Evolutionary conservation across 2,113 vertebrate species (phyloP).

Genomic region (Cheilinus undulatus): DNA sequence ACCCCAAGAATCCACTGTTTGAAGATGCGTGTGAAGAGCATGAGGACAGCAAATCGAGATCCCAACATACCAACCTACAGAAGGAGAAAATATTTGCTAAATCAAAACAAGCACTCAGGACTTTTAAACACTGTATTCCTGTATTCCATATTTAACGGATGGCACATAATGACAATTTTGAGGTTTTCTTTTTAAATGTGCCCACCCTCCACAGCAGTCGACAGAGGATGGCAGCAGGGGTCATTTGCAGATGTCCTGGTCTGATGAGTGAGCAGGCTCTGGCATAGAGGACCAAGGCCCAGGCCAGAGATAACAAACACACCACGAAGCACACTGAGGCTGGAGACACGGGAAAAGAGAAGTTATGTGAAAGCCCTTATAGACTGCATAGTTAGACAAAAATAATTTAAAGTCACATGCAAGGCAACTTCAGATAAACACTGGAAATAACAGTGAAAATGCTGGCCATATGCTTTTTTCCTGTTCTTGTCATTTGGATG

Average conservation of each 20-base stretch:
- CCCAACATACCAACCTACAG: constrained; percentile 85
- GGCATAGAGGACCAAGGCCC: constrained; percentile 88
- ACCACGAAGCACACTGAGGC: constrained; percentile 84
- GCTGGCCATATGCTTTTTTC: neutral
- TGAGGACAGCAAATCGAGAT: constrained; percentile 84
- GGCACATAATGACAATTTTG: neutral
- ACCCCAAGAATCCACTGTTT: constrained; percentile 86
- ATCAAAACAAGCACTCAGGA: neutral
- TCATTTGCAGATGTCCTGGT: constrained; percentile 80
- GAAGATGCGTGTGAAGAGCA: constrained; percentile 86
- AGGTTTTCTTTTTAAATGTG: constrained; percentile 62
- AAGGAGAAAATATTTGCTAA: constrained; percentile 30
- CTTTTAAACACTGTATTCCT: neutral
- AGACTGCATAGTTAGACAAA: neutral
- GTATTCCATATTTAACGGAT: no score
- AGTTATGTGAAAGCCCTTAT: neutral
- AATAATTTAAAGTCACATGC: neutral
- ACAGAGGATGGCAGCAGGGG: constrained; percentile 83
- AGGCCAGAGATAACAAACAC: constrained; percentile 86
- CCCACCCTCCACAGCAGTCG: constrained; percentile 89
- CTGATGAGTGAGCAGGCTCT: constrained; percentile 80
- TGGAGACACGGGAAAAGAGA: constrained; percentile 19
- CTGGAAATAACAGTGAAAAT: neutral
- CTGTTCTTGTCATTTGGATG: neutral
- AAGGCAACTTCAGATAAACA: constrained; percentile 3